phyloP scores from a whole-genome alignment of 1,140 invertebrate species.

The Drosophila sucinea region DNA sequence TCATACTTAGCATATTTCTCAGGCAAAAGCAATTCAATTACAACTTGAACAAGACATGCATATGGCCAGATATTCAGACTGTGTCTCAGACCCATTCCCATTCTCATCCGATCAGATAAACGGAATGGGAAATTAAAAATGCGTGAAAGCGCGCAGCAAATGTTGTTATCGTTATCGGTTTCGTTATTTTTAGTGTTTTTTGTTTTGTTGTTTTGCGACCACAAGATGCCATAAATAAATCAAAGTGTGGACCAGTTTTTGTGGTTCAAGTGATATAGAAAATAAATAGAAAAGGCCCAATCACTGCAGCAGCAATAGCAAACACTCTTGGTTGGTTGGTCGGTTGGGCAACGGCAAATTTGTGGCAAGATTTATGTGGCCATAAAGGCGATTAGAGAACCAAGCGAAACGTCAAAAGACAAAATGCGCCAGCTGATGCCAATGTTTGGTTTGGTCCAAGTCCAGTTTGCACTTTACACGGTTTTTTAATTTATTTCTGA shows the following conservation, averaged over 20 bases:
- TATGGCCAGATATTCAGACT: slow-evolving; percentile 33
- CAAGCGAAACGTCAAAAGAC: slow-evolving; percentile 72
- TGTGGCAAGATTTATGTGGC: slow-evolving; percentile 77
- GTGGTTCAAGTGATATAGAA: slow-evolving; percentile 63
- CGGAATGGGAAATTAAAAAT: slow-evolving; percentile 65
- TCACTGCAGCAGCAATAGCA: slow-evolving; percentile 25
- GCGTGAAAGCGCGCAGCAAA: slow-evolving; percentile 66
- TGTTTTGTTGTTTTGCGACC: slow-evolving; percentile 2
- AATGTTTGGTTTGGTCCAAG: slow-evolving; percentile 54
- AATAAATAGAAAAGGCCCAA: slow-evolving; percentile 30
- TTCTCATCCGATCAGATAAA: slow-evolving; percentile 3
- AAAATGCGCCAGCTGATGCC: slow-evolving; percentile 49
- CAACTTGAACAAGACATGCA: slow-evolving; percentile 54
- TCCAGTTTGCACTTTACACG: slow-evolving; percentile 78
- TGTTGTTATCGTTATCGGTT: slow-evolving; percentile 53
- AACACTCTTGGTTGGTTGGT: slow-evolving; percentile 42
- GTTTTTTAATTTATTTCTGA: slow-evolving; percentile 80
- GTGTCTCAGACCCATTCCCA: background rate
- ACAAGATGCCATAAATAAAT: slow-evolving; percentile 65
- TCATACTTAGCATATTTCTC: slow-evolving; percentile 68
- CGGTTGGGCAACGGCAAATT: slow-evolving; percentile 72
- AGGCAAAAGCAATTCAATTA: slow-evolving; percentile 66
- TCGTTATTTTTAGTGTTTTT: background rate
- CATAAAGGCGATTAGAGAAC: slow-evolving; percentile 76
- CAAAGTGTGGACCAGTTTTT: slow-evolving; percentile 72